phyloP scores from a whole-genome alignment of 2,888 invertebrate genomes.

The Oithona nana region DNA sequence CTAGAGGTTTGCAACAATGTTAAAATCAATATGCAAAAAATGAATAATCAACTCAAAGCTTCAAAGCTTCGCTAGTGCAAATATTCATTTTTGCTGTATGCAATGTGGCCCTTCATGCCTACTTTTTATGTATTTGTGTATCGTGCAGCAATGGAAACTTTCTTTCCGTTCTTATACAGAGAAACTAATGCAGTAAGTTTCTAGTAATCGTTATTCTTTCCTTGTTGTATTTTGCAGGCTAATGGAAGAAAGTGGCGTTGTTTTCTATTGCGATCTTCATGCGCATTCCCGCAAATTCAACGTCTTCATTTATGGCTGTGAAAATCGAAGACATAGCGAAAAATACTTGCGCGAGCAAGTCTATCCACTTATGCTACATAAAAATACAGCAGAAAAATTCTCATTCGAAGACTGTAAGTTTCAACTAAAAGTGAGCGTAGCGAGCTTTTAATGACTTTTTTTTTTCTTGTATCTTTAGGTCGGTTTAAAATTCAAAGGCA shows the following conservation, averaged over 20 bases:
- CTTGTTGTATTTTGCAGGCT: constrained; percentile 30
- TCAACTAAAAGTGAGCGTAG: background rate
- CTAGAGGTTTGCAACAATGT: too few species aligned
- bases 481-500: constrained; percentile 74
- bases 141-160: too few species aligned
- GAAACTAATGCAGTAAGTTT: too few species aligned
- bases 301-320: constrained; percentile 89
- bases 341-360: constrained; percentile 71
- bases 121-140: too few species aligned
- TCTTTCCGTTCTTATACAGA: too few species aligned
- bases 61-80: too few species aligned
- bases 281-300: constrained; percentile 84
- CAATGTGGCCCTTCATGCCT: too few species aligned
- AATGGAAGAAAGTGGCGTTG: constrained; percentile 71
- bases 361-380: constrained; percentile 80
- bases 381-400: constrained; percentile 59
- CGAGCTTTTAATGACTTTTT: background rate
- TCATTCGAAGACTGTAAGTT: constrained; percentile 13
- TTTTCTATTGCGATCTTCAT: constrained; percentile 78
- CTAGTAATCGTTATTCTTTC: too few species aligned
- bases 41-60: too few species aligned
- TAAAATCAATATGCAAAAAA: too few species aligned
- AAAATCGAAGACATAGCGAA: constrained; percentile 55
- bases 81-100: too few species aligned
- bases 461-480: background rate